Evolutionary conservation across 1,140 invertebrate genomes (phyloP), one percentile per base, ranked within the genome.

Genomic region (Eulimnadia texana): DNA sequence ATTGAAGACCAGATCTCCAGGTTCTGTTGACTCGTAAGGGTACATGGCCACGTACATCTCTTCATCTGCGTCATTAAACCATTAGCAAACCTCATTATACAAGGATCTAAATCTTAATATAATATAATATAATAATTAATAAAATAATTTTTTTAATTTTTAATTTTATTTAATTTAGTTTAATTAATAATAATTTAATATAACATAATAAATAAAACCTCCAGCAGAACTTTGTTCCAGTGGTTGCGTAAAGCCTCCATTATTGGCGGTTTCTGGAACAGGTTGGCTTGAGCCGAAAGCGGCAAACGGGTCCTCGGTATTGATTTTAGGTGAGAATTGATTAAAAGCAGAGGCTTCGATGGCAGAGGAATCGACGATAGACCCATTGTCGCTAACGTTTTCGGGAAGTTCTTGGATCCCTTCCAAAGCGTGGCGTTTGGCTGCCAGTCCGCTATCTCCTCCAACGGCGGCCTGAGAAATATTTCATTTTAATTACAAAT

Each of bases 1-100:
- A 67, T 88, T 84, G 71, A 99, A 97, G 52, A 78, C 85, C 29
- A 99, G 76, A 77, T 99, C 96, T 9, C 91, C 93, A 0, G 84
- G 76, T 73, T 98, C 95, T 11, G 79, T 74, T 0, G 94, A 97
- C 50, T 85, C 78, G 72, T 91, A 92, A 20, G 85, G 84, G 73
- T 90, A 92, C 53, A 86, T 77, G 47, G 89, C 83, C 55, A 92
- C 80, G 71, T 91, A 93, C 74, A 86, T 89, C 69, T 88, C 86
- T 66, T 71, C 68, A 29, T 52, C 50, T 55, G 42, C 13, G 10
- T 11, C 9, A 42, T 60, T 13, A 51, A 3, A 60, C 16, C 13
- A 1, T 19, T 19, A 22, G 24, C 16, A n/a, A 27, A 20, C 3
- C 50, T 52, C 13, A 28, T 29, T 50, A 54, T 33, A 19, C 1